Evolutionary conservation across 2,888 invertebrate genomes (phyloP).

Genomic region (Hedya salicella): DNA sequence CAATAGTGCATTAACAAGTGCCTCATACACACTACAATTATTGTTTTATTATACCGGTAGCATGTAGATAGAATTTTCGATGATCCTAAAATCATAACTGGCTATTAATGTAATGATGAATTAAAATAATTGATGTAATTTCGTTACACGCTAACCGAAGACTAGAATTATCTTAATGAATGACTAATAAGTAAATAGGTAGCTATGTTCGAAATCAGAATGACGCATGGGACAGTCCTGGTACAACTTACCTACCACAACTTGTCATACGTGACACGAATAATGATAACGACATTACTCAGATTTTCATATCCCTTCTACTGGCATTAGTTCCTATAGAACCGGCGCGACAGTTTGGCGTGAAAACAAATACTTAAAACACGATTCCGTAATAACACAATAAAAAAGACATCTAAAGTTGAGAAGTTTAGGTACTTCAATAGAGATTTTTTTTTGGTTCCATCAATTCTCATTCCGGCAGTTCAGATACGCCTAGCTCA

Average conservation of each 20-base stretch:
- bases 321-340: not conserved
- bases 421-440: not conserved
- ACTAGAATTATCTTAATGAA: slow-evolving; percentile 16
- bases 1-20: too few relatives aligned
- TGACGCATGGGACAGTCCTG: slow-evolving; percentile 23
- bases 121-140: slow-evolving; percentile 28
- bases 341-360: not conserved
- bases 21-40: too few relatives aligned
- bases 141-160: not conserved
- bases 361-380: not conserved
- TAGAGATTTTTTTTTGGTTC: too few relatives aligned
- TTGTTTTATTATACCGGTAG: slow-evolving; percentile 5
- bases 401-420: not conserved
- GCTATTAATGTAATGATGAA: slow-evolving; percentile 14
- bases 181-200: slow-evolving; percentile 20
- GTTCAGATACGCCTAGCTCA: too few relatives aligned
- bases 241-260: slow-evolving; percentile 16
- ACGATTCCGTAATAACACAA: not conserved
- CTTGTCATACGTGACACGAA: slow-evolving; percentile 6
- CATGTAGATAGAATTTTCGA: not conserved
- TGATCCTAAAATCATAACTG: slow-evolving; percentile 8
- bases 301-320: not conserved
- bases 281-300: not conserved
- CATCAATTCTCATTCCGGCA: too few relatives aligned
- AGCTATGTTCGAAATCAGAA: not conserved